A percentile compares a stretch with the other conserved stretches of the same genome.
phyloP scores from a whole-genome alignment of 35 echinoderm and acorn worm genomes.

The Chiridota heheva region DNA sequence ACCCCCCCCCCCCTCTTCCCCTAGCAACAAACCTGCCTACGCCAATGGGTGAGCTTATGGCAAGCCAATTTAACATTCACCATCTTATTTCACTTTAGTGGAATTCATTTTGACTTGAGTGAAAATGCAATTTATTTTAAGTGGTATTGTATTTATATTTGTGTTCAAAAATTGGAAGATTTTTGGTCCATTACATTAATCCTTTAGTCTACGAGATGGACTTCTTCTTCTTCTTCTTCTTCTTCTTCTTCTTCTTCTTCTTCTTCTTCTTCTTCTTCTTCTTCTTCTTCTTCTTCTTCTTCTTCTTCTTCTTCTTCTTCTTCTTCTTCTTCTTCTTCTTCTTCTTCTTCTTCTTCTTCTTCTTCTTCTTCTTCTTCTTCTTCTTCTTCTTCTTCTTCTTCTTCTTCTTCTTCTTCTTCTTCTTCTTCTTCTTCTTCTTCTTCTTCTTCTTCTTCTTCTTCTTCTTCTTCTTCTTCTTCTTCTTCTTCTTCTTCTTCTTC shows the following conservation, averaged over 20 bases:
- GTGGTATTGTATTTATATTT: no score
- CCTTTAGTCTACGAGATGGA: not conserved
- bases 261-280: not conserved
- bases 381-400: not conserved
- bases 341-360: not conserved
- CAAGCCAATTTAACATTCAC: no score
- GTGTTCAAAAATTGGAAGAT: no score
- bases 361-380: not conserved
- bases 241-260: not conserved
- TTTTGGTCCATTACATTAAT: not conserved
- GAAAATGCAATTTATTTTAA: no score
- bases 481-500: not conserved
- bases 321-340: not conserved
- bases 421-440: not conserved
- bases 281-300: not conserved
- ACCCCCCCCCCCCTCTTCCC: no score
- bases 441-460: not conserved
- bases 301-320: not conserved
- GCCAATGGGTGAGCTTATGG: no score
- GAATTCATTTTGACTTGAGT: no score
- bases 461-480: not conserved
- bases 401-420: not conserved
- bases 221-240: constrained; percentile 2
- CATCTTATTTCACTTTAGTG: no score
- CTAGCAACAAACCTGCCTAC: no score